These are phyloP conservation scores for Hepsetus odoe DNA, from an alignment of 2,113 vertebrate genomes.

Conservation along the genomic window DNA sequence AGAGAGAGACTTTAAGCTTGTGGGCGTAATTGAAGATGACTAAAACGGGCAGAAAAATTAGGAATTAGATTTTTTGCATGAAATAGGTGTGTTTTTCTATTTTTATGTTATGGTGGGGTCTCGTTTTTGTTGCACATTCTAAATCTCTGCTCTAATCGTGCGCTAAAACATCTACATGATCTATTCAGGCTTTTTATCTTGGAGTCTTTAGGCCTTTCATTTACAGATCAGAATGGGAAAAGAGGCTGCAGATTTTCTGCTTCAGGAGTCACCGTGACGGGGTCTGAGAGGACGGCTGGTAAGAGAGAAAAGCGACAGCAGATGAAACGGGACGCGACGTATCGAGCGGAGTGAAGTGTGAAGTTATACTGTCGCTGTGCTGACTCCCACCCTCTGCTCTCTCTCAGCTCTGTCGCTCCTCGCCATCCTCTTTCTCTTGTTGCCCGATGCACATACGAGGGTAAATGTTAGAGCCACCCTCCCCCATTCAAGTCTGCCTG, in stretches of 20 bases:
- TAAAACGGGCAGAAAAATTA: too few relatives aligned
- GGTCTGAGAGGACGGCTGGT: neutral
- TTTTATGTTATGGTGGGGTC: too few relatives aligned
- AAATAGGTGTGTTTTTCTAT: too few relatives aligned
- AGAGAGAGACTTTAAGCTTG: too few relatives aligned
- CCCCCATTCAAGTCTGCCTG: slow-evolving; percentile 22
- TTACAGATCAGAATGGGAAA: neutral
- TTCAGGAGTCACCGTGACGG: neutral
- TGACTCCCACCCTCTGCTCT: slow-evolving; percentile 59
- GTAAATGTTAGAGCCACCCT: neutral
- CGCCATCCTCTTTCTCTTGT: slow-evolving; percentile 66
- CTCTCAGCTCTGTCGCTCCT: slow-evolving; percentile 68
- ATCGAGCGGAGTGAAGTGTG: slow-evolving; percentile 17
- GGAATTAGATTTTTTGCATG: too few relatives aligned
- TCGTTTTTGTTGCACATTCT: too few relatives aligned
- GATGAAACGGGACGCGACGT: slow-evolving; percentile 2
- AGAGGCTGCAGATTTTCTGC: neutral
- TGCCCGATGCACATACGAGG: slow-evolving; percentile 1
- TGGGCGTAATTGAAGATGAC: too few relatives aligned
- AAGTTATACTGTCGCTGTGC: neutral
- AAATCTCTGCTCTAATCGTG: too few relatives aligned
- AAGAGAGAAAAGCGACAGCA: neutral
- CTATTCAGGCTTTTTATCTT: neutral
- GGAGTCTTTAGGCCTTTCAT: neutral
- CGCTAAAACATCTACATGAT: neutral